phyloP scores from a whole-genome alignment of 1,140 invertebrate genomes.

The Oedothorax gibbosus region DNA sequence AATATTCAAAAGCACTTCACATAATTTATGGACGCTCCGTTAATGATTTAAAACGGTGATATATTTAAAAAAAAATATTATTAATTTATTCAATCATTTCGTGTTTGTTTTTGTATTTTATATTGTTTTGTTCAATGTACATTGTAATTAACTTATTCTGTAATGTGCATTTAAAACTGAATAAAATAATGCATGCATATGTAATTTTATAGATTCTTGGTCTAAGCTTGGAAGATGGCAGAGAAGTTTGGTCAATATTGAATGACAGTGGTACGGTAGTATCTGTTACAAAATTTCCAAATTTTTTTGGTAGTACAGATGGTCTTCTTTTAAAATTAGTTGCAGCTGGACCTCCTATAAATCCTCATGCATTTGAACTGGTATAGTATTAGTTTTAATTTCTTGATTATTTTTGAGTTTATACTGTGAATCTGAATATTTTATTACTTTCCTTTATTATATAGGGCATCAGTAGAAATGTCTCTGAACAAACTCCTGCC shows the following conservation, averaged over 20 bases:
- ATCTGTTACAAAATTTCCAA: conserved; percentile 18
- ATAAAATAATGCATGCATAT: neutral
- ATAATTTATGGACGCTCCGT: too few species aligned
- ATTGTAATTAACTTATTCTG: neutral
- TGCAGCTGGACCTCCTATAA: neutral
- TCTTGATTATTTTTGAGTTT: neutral
- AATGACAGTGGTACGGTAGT: conserved; percentile 16
- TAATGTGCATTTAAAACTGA: neutral
- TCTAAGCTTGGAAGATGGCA: conserved; percentile 21
- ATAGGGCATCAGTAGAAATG: neutral
- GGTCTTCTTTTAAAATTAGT: conserved; percentile 38
- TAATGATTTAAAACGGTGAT: too few species aligned
- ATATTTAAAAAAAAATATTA: neutral
- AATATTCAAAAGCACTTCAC: too few species aligned
- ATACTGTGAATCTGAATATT: neutral
- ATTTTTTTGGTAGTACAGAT: conserved; percentile 36
- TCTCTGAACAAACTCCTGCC: neutral
- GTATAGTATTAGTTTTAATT: neutral
- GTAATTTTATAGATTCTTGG: conserved; percentile 26
- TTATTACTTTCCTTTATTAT: neutral
- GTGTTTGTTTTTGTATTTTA: neutral
- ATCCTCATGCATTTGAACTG: neutral
- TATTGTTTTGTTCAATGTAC: neutral
- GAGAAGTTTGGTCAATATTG: conserved; percentile 22
- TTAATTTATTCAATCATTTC: neutral